These are phyloP conservation scores for Drosophila teissieri DNA, from an alignment of 1,140 invertebrate species.

Conservation along the genomic window DNA sequence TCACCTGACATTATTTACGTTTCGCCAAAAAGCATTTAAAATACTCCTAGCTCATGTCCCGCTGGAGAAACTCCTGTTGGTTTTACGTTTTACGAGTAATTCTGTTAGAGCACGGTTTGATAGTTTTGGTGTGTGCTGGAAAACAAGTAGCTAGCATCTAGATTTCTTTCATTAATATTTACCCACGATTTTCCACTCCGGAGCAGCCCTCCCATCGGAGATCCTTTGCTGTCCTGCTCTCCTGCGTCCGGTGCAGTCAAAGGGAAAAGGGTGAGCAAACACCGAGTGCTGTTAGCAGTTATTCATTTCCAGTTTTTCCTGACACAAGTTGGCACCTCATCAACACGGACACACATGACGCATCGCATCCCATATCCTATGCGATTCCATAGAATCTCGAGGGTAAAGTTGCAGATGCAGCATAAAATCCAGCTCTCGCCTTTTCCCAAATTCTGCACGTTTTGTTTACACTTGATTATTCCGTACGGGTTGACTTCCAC, in stretches of 20 bases:
- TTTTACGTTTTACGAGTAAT: slow-evolving; percentile 15
- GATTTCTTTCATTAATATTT: slow-evolving; percentile 29
- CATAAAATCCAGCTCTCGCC: slow-evolving; percentile 20
- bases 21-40: not conserved
- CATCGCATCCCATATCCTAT: slow-evolving; percentile 11
- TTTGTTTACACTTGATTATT: slow-evolving; percentile 61
- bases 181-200: slow-evolving; percentile 28
- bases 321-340: slow-evolving; percentile 36
- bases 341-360: slow-evolving; percentile 36
- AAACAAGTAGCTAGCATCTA: slow-evolving; percentile 4
- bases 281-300: slow-evolving; percentile 25
- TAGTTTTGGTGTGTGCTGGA: not conserved
- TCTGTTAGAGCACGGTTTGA: slow-evolving; percentile 15
- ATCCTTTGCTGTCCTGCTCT: not conserved
- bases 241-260: slow-evolving; percentile 1
- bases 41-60: not conserved
- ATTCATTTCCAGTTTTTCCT: slow-evolving; percentile 21
- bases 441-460: slow-evolving; percentile 49
- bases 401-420: slow-evolving; percentile 33
- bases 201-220: not conserved
- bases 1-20: too few species aligned
- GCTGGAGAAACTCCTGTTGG: slow-evolving; percentile 13
- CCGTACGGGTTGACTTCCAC: not conserved
- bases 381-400: not conserved
- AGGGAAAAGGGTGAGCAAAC: slow-evolving; percentile 21